Evolutionary conservation across 1,140 invertebrate genomes (phyloP), one percentile per base, ranked within the genome.

Genomic region (Drosophila sp.): DNA sequence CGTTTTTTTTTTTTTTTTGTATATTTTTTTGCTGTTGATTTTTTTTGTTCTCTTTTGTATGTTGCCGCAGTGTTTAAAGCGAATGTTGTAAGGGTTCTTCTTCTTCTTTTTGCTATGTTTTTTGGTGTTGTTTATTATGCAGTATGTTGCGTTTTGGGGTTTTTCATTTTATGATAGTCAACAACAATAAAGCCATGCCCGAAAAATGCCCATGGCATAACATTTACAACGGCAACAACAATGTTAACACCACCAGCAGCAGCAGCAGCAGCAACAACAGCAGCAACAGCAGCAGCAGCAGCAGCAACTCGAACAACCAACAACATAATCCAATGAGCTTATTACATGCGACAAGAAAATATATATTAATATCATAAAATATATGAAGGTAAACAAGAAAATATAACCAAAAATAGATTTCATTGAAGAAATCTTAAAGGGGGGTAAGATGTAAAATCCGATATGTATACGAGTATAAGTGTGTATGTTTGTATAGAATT

Each of bases 111-210:
- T 74, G 56, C 29, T 57, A 40, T 47, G n/a, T 54, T 63, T 70
- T 56, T 70, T 65, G 56, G 33, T 63, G 65, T 83, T 87, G 83
- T 86, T 87, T 89, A 89, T 87, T 79, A 89, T 87, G 76, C 79
- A 89, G 72, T 63, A 64, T 78, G 81, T 80, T 78, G 62, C 50
- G 66, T 66, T 70, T 78, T 64, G 47, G 47, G 66, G 33, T 38
- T 57, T 71, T 67, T 47, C 41, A 63, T 63, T 73, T 84, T 77
- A 81, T 71, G 69, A 72, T 70, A 70, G 70, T 29, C 41, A 65
- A 80, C 74, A 83, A 72, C 63, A 79, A 66, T 58, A 40, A 61
- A 44, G 27, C 41, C 54, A 70, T 62, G 41, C 29, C 70, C 41
- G 8, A 44, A n/a, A 33, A 38, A 70, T 62, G 60, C 29, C 70